phyloP scores from a whole-genome alignment of 2,797 vertebrate genomes.

The Centroberyx gerrardi region DNA sequence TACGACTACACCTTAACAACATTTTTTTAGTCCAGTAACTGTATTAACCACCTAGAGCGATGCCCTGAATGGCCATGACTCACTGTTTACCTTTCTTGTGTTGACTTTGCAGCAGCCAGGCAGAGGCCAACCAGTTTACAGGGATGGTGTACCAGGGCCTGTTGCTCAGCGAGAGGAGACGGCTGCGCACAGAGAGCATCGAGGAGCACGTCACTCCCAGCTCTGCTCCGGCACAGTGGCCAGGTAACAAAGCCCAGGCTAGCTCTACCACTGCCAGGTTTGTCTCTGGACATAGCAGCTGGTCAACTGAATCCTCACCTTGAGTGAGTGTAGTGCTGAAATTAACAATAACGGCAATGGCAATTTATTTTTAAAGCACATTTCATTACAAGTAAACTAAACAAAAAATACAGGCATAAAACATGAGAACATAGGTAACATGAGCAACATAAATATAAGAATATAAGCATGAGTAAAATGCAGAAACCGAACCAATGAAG shows the following conservation, averaged over 20 bases:
- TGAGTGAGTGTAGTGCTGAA: neutral
- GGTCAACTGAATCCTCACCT: neutral
- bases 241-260: slow-evolving; percentile 85
- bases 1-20: no score
- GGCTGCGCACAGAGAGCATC: slow-evolving; percentile 97
- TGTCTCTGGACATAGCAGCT: neutral
- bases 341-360: no score
- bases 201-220: slow-evolving; percentile 97
- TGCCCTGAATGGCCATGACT: slow-evolving; percentile 1
- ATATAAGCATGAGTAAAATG: no score
- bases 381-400: no score
- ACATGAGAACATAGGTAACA: no score
- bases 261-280: neutral
- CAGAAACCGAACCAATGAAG: no score
- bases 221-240: slow-evolving; percentile 96
- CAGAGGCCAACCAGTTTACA: slow-evolving; percentile 95
- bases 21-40: neutral
- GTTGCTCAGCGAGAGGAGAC: slow-evolving; percentile 93
- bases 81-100: slow-evolving; percentile 6
- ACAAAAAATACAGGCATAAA: no score
- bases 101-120: slow-evolving; percentile 87
- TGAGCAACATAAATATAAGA: no score
- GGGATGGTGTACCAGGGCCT: slow-evolving; percentile 99
- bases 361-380: no score
- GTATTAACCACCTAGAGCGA: neutral